phyloP scores from a whole-genome alignment of 1,140 invertebrate genomes.

The Scaptomyza montana region DNA sequence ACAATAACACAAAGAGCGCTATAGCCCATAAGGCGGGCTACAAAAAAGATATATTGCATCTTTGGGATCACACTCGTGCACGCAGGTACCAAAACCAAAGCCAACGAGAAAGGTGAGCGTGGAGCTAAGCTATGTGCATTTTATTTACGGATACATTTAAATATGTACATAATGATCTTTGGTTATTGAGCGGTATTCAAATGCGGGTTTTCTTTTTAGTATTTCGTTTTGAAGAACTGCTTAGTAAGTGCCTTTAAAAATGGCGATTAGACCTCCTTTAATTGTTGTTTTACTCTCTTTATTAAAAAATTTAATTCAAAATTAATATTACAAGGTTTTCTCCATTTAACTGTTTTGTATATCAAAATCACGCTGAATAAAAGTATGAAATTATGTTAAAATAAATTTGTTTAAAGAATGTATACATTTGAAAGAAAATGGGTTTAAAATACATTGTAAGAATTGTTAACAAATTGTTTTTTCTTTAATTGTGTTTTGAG shows the following conservation, averaged over 20 bases:
- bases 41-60: slow-evolving; percentile 83
- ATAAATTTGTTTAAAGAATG: too few relatives aligned
- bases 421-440: too few relatives aligned
- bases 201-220: slow-evolving; percentile 36
- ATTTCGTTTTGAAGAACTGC: slow-evolving; percentile 36
- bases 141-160: slow-evolving; percentile 56
- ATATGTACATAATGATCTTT: slow-evolving; percentile 69
- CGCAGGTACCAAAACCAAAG: slow-evolving; percentile 42
- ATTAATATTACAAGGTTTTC: too few relatives aligned
- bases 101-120: slow-evolving; percentile 7
- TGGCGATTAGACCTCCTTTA: too few relatives aligned
- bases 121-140: slow-evolving; percentile 15
- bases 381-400: too few relatives aligned
- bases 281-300: not conserved
- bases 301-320: too few relatives aligned
- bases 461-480: too few relatives aligned
- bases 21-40: slow-evolving; percentile 79
- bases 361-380: too few relatives aligned
- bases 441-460: too few relatives aligned
- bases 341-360: too few relatives aligned
- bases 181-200: slow-evolving; percentile 5
- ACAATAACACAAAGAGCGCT: slow-evolving; percentile 70
- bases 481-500: too few relatives aligned
- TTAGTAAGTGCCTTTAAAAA: not conserved
- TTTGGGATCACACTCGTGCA: slow-evolving; percentile 76